phyloP scores from a whole-genome alignment of 1,140 invertebrate species.

The Babylonia areolata region DNA sequence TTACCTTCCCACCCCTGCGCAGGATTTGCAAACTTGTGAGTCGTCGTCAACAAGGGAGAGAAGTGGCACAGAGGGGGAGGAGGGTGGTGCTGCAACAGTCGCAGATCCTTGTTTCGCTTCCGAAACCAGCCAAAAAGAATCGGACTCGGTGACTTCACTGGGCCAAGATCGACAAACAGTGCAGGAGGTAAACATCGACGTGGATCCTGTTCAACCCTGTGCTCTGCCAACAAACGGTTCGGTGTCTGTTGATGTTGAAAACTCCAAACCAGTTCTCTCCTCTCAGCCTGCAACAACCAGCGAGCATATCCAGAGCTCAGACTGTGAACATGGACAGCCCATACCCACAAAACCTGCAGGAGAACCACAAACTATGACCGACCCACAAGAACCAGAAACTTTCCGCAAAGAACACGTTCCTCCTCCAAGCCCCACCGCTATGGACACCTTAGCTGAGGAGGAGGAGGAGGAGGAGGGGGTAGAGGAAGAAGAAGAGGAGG shows the following conservation, averaged over 20 bases:
- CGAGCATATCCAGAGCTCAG: neutral
- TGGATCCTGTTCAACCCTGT: neutral
- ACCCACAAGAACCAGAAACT: too few relatives aligned
- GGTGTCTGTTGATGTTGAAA: neutral
- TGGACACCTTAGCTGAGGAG: constrained; percentile 44
- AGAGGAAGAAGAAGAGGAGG: constrained; percentile 47
- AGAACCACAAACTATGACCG: neutral
- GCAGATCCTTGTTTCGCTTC: neutral
- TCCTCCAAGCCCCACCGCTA: constrained; percentile 51
- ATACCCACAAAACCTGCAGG: neutral
- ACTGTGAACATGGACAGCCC: neutral
- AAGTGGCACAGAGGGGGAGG: neutral
- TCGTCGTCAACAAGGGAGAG: neutral
- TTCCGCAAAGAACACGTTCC: constrained; percentile 30
- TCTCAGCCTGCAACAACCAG: neutral
- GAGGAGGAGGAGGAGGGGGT: constrained; percentile 48
- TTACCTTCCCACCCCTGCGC: neutral
- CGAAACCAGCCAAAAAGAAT: neutral
- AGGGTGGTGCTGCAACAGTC: neutral
- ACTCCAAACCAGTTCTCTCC: neutral
- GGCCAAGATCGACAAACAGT: neutral
- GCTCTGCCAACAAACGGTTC: neutral
- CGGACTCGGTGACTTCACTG: neutral
- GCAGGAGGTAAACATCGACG: neutral
- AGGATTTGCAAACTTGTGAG: neutral